Conservation (phyloP, 2,888 invertebrate species). For the Dynastes tityus region DNA sequence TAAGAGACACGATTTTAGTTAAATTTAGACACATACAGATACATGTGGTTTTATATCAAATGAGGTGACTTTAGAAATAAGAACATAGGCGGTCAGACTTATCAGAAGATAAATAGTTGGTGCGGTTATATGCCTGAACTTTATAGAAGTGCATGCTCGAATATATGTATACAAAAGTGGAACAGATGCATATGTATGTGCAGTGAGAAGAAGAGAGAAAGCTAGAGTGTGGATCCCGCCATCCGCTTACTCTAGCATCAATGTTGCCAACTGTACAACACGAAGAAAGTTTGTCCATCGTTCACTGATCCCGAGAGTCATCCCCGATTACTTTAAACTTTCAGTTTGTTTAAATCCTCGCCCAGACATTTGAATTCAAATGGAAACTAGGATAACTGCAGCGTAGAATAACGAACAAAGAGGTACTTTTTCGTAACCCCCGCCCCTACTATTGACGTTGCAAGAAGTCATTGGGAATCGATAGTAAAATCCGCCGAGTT, state of each 20-base stretch:
- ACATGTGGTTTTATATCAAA: slow-evolving; percentile 23
- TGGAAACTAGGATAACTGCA: slow-evolving; percentile 54
- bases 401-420: slow-evolving; percentile 36
- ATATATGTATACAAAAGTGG: background rate
- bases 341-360: slow-evolving; percentile 52
- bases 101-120: slow-evolving; percentile 29
- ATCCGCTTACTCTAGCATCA: slow-evolving; percentile 12
- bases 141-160: slow-evolving; percentile 5
- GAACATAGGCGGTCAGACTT: slow-evolving; percentile 32
- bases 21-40: slow-evolving; percentile 10
- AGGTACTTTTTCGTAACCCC: slow-evolving; percentile 23
- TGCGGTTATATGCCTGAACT: slow-evolving; percentile 32
- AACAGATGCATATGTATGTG: slow-evolving; percentile 3
- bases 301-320: slow-evolving; percentile 41
- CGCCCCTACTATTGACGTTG: slow-evolving; percentile 38
- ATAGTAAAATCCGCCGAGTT: background rate
- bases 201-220: slow-evolving; percentile 9
- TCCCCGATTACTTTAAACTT: slow-evolving; percentile 52
- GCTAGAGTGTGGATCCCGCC: slow-evolving; percentile 24
- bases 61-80: slow-evolving; percentile 25
- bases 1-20: slow-evolving; percentile 3
- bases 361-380: slow-evolving; percentile 51
- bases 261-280: slow-evolving; percentile 35
- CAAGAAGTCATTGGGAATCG: slow-evolving; percentile 21
- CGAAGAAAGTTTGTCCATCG: slow-evolving; percentile 47